Conservation (phyloP, 2,797 vertebrate species). For the Cryptoprocta ferox region DNA sequence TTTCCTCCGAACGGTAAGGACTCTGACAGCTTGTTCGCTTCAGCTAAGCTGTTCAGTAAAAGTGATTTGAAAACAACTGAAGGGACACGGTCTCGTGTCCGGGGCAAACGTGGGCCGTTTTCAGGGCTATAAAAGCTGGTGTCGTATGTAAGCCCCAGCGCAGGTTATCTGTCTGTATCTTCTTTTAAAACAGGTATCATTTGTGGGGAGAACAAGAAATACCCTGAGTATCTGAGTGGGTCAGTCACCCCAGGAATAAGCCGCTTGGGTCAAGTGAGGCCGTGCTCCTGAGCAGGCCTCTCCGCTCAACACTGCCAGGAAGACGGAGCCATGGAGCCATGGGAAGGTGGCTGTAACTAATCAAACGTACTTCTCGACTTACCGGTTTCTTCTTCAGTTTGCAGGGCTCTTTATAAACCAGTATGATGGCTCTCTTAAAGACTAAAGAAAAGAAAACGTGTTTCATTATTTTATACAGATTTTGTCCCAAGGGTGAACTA, state of each 20-base stretch:
- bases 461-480: constrained; percentile 42
- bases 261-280: too few relatives aligned
- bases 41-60: not conserved
- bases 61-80: not conserved
- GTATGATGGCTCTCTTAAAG: constrained; percentile 97
- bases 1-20: not conserved
- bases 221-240: not conserved
- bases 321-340: not conserved
- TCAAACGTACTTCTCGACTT: constrained; percentile 77
- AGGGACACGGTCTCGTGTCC: not conserved
- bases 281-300: not conserved
- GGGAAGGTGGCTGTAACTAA: not conserved
- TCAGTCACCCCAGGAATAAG: not conserved
- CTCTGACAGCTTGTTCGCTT: not conserved
- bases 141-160: not conserved
- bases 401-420: constrained; percentile 96
- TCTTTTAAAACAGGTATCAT: not conserved
- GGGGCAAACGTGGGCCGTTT: not conserved
- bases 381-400: constrained; percentile 98
- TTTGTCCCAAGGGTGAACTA: not conserved
- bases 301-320: not conserved
- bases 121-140: not conserved
- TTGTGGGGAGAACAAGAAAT: not conserved
- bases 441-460: constrained; percentile 87
- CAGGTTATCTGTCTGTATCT: not conserved